Evolutionary conservation across 1,140 invertebrate genomes (phyloP), one percentile per base, ranked within the genome.

Genomic region (Ridgeia piscesae): DNA sequence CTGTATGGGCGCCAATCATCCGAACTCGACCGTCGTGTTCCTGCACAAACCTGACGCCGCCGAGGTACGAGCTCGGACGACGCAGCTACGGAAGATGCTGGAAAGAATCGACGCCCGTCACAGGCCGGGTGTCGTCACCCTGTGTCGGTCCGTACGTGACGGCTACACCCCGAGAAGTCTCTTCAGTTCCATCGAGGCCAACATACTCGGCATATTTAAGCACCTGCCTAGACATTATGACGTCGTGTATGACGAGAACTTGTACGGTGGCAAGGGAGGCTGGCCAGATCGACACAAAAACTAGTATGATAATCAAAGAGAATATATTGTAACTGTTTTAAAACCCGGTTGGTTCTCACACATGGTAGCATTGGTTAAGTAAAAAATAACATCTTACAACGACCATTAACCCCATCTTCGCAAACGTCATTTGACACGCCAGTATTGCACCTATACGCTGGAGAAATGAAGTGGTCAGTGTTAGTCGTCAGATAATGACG

Each of bases 231-330:
- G 58, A 31, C 58, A 77, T 17, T 92, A 92, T 21, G 35, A 89
- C 94, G 42, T 93, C 93, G 50, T 58, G 33, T 95, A 94, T 94
- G 94, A 95, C 90, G 91, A 91, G 11, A 93, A 94, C 92, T 92
- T 95, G 48, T 91, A 95, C 33, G 95, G 95, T 33, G 95, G 95
- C n/a, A 94, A 93, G 58, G 91, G 89, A 50, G 95, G 95, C 4
- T 95, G 95, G 95, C 89, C 33, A 34, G 89, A 35, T 34, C 33
- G 89, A 14, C 35, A 90, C 35, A 90, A 90, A 33, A 77, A 2
- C 2, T 21, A 77, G 14, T 77, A 31, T 4, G 4, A 4, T 21
- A 4, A 14, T 21, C n/a, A n/a, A n/a, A n/a, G n/a, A n/a, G n/a
- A n/a, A n/a, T n/a, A n/a, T n/a, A n/a, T n/a, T n/a, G n/a, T n/a